Evolutionary conservation across 2,113 vertebrate genomes (phyloP), one percentile per base, ranked within the genome.

Genomic region (Campylomormyrus numenius): DNA sequence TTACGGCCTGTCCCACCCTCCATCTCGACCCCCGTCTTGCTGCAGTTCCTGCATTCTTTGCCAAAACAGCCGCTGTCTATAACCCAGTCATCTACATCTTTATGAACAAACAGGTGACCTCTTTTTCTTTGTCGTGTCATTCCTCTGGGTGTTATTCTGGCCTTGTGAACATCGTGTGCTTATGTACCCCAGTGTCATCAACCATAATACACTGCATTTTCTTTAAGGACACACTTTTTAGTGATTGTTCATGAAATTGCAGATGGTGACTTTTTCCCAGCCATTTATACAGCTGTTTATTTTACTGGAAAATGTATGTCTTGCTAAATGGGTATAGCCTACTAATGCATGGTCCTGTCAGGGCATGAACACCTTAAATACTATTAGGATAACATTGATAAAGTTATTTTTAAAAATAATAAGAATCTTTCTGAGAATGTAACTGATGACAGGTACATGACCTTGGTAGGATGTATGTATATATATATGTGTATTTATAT

Each of bases 11-110:
- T 88, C 97, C 97, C 31, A 96, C 95, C 58, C 94, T 97, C 19
- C 46, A 97, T 24, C 92, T 98, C 87, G 96, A 98, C 92, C 96
- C 97, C 50, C 94, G 95, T 8, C 92, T 97, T 92, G 95, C 97
- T 46, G 94, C 97, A 90, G 93, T 97, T 66, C 97, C 97, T 0
- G 96, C 97, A 84, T 98, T 98, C 93, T 98, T 98, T 91, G 96
- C 97, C 89, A 98, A 98, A 94, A 98, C 97, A 2, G 96, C 97
- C 7, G 94, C 97, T 0, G 96, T 97, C 90, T 98, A 98, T 92
- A 98, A 98, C 91, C 97, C 97, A 6, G 52, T 98, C 92, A 97
- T 98, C 94, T 98, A 98, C 66, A 97, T 97, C 91, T 98, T 97
- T 91, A 98, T 98, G 97, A 98, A 98, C 95, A 97, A 97, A 91